Evolutionary conservation across 2,797 vertebrate genomes (phyloP), one percentile per base, ranked within the genome.

Genomic region (Cuculus canorus): DNA sequence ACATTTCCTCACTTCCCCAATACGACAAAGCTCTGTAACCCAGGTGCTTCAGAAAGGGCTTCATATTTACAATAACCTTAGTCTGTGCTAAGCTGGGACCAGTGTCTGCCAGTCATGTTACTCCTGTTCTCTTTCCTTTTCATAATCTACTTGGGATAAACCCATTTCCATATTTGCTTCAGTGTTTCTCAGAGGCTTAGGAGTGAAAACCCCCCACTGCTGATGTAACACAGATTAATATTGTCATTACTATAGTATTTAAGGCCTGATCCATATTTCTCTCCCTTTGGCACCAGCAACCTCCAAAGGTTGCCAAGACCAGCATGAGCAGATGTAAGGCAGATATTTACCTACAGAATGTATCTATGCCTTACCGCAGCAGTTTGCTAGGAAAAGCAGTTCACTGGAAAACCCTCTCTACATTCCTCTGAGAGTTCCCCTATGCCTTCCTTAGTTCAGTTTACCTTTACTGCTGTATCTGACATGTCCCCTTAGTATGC

Each of bases 391-490:
- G 82, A 93, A 84, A 78, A 70, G 70, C 79, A 30, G 25, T 85
- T 95, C 79, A 56, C 81, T 94, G 84, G 71, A 86, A 94, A 82
- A 94, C 78, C 86, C 75, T 94, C 80, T 78, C 78, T 95, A 82
- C 75, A 61, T 71, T 95, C 90, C 90, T 82, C 65, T 68, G 85
- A 92, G 92, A 95, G 78, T 78, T 90, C 53, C 57, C 28, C 57
- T 61, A 85, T 84, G 83, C 71, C 90, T 90, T 93, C 88, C 71
- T 95, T 88, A 92, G 60, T 56, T 90, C 83, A 59, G 71, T 85
- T 97, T 96, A 94, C 93, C 96, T 95, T 95, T 90, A 92, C 79
- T 95, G 88, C 90, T 94, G 54, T 90, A 95, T 92, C 88, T 96
- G 93, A 95, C 94, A 97, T 1, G 10, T 95, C 82, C 86, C 86